A percentile compares a stretch with the other conserved stretches of the same genome.
phyloP scores from a whole-genome alignment of 2,113 vertebrate genomes.

The Chauna torquata region DNA sequence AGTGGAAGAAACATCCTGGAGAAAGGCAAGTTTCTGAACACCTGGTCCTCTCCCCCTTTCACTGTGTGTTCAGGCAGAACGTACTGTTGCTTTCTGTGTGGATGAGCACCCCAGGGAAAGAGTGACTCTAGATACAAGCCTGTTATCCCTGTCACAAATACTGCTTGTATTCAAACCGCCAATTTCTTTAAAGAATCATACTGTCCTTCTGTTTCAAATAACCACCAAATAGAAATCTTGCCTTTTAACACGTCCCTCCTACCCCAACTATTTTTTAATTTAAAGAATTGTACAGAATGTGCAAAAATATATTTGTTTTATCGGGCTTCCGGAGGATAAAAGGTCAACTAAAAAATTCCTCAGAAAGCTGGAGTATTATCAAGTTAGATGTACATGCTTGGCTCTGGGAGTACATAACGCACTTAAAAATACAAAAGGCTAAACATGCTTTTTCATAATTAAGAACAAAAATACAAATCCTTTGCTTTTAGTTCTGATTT shows the following conservation, averaged over 20 bases:
- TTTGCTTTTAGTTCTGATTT: slow-evolving; percentile 28
- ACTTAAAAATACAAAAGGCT: not conserved
- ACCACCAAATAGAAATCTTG: not conserved
- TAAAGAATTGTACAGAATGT: not conserved
- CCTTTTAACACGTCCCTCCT: not conserved
- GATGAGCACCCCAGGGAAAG: not conserved
- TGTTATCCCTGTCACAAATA: not conserved
- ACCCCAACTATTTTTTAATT: not conserved
- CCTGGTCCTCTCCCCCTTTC: fast-evolving
- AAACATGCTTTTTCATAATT: not conserved
- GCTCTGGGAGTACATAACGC: not conserved
- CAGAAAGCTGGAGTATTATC: not conserved
- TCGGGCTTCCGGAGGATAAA: not conserved
- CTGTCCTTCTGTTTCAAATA: not conserved
- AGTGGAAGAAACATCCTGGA: not conserved
- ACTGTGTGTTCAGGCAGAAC: not conserved
- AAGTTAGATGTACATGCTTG: not conserved
- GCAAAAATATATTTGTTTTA: not conserved
- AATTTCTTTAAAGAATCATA: not conserved
- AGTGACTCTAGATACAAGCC: not conserved
- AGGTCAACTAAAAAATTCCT: not conserved
- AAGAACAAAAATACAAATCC: not conserved
- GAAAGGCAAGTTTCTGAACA: not conserved
- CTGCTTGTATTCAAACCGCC: not conserved
- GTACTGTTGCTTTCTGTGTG: not conserved